A percentile compares a stretch with the other conserved stretches of the same genome.
These are phyloP conservation scores for Zosterops hypoxanthus DNA, from an alignment of 2,113 vertebrate species.

Conservation along the genomic window DNA sequence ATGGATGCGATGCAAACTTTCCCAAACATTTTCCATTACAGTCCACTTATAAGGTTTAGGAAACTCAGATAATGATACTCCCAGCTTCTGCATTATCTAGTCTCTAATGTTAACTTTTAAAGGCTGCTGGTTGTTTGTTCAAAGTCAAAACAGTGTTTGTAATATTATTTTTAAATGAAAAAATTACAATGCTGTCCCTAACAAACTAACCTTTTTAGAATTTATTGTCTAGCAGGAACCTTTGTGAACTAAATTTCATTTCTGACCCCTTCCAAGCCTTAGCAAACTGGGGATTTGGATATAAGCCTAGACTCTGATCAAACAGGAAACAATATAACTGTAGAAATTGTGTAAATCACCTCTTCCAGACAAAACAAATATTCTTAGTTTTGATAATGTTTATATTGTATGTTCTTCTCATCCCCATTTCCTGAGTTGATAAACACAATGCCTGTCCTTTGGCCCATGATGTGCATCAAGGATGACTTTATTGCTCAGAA, in stretches of 20 bases:
- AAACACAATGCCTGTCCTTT: not conserved
- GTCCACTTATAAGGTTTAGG: not conserved
- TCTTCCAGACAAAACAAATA: conserved; percentile 35
- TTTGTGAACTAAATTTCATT: not conserved
- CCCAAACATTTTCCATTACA: not conserved
- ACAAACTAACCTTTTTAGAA: not conserved
- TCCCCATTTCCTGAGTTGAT: not conserved
- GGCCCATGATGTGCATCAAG: not conserved
- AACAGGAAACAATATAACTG: conserved; percentile 36
- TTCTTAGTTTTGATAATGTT: conserved; percentile 23
- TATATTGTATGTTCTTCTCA: not conserved
- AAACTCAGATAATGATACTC: not conserved
- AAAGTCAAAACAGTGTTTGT: not conserved
- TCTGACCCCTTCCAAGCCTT: conserved; percentile 10
- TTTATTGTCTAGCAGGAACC: not conserved
- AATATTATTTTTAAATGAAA: not conserved
- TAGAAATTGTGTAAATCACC: conserved; percentile 2
- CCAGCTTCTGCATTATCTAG: not conserved
- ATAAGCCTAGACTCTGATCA: conserved; percentile 4
- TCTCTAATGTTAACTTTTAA: not conserved
- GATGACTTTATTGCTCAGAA: not conserved
- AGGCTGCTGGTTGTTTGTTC: not conserved
- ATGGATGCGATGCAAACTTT: not conserved
- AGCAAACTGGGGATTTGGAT: not conserved
- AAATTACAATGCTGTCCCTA: not conserved